Conservation (phyloP, 2,797 vertebrate species). For the Sebastes wilsoni region DNA sequence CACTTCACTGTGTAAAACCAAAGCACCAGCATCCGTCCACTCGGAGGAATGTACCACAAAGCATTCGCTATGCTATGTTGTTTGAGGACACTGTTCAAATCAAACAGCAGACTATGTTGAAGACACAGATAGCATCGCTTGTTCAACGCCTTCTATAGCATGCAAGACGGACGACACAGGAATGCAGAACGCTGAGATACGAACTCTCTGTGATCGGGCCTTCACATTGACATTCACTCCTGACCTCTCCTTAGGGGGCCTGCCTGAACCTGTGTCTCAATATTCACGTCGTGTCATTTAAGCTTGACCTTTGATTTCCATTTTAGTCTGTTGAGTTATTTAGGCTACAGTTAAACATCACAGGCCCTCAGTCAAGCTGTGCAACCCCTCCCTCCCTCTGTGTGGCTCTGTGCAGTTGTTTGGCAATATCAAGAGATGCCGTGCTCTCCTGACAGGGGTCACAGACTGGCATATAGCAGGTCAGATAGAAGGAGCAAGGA, state of each 20-base stretch:
- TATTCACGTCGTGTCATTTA: slow-evolving; percentile 37
- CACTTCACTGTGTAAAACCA: slow-evolving; percentile 10
- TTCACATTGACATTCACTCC: slow-evolving; percentile 9
- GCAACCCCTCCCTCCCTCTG: not conserved
- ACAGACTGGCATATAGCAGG: not conserved
- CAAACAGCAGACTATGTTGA: not conserved
- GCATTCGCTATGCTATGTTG: not conserved
- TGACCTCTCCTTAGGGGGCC: slow-evolving; percentile 45
- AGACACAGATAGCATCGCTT: not conserved
- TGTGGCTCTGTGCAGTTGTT: slow-evolving; percentile 48
- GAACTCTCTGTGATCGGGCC: not conserved
- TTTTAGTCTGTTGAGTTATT: slow-evolving; percentile 53
- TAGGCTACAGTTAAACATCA: slow-evolving; percentile 35
- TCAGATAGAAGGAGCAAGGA: slow-evolving; percentile 1
- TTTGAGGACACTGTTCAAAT: not conserved
- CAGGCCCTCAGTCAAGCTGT: not conserved
- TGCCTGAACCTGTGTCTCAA: slow-evolving; percentile 20
- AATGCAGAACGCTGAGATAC: slow-evolving; percentile 6
- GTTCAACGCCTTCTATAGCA: not conserved
- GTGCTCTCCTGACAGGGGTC: slow-evolving; percentile 39
- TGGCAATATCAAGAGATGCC: slow-evolving; percentile 33
- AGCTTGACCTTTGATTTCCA: slow-evolving; percentile 55
- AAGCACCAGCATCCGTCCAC: slow-evolving; percentile 7
- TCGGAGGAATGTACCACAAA: not conserved
- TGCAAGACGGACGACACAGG: not conserved